Conservation (phyloP, 2,888 invertebrate species). For the Ochropacha duplaris region DNA sequence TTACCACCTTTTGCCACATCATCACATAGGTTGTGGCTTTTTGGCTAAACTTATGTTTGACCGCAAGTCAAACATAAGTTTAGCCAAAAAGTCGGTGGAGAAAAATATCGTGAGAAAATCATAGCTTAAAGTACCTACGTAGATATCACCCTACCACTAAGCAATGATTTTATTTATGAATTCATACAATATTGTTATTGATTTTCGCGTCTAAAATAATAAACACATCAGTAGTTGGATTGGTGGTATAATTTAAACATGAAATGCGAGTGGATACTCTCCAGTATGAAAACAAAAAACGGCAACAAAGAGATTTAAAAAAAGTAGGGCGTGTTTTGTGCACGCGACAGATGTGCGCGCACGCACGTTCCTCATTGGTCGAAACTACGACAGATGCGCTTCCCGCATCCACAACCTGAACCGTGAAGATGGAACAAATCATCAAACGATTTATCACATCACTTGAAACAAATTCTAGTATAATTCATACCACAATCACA, state of each 20-base stretch:
- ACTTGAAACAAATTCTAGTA: slow-evolving; percentile 36
- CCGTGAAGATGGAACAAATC: slow-evolving; percentile 34
- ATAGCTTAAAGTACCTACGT: too few relatives aligned
- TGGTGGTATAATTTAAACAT: slow-evolving; percentile 13
- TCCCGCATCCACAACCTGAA: slow-evolving; percentile 28
- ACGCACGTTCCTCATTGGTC: slow-evolving; percentile 67
- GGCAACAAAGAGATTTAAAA: slow-evolving; percentile 61
- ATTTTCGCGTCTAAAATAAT: too few relatives aligned
- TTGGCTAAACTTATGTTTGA: too few relatives aligned
- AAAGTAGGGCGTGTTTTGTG: slow-evolving; percentile 49
- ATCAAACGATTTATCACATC: slow-evolving; percentile 43
- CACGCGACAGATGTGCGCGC: slow-evolving; percentile 68
- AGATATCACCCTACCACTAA: too few relatives aligned
- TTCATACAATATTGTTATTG: too few relatives aligned
- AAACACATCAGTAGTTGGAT: too few relatives aligned
- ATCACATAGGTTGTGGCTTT: too few relatives aligned
- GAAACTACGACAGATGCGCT: slow-evolving; percentile 63
- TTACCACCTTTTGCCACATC: too few relatives aligned
- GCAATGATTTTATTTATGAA: too few relatives aligned
- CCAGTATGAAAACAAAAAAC: slow-evolving; percentile 54
- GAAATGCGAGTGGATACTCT: slow-evolving; percentile 20
- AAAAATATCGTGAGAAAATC: too few relatives aligned
- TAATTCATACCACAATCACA: slow-evolving; percentile 9
- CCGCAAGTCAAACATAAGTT: too few relatives aligned
- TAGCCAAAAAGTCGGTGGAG: too few relatives aligned